Evolutionary conservation across 2,888 invertebrate genomes (phyloP).

Genomic region (Acleris laterana): DNA sequence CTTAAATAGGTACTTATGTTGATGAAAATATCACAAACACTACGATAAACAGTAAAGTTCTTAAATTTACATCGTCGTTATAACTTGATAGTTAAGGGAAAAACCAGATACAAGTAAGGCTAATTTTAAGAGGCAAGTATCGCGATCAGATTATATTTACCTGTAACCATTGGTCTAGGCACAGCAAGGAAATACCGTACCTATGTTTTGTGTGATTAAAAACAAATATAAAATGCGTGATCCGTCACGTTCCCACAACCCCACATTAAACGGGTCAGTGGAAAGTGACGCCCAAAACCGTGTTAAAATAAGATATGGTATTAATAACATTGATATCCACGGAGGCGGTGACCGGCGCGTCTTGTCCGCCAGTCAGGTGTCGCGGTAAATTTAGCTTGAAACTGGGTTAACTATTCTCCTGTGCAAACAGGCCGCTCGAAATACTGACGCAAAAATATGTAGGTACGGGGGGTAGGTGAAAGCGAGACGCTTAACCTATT

Average conservation of each 20-base stretch:
- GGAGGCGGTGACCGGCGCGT: slow-evolving; percentile 46
- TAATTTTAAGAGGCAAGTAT: too few species aligned
- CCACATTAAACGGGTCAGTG: slow-evolving; percentile 14
- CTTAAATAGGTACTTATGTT: too few species aligned
- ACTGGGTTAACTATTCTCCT: slow-evolving; percentile 81
- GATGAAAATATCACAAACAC: not conserved
- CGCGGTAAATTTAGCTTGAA: slow-evolving; percentile 60
- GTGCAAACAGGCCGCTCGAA: slow-evolving; percentile 67
- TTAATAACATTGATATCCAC: slow-evolving; percentile 48
- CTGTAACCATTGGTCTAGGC: too few species aligned
- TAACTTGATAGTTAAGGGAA: too few species aligned
- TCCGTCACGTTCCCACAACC: not conserved
- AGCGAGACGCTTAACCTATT: slow-evolving; percentile 67
- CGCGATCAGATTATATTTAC: too few species aligned
- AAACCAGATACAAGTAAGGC: too few species aligned
- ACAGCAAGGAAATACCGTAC: too few species aligned
- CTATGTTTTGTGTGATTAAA: too few species aligned
- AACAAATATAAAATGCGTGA: too few species aligned
- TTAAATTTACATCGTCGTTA: not conserved
- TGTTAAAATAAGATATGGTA: slow-evolving; percentile 30
- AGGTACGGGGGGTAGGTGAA: slow-evolving; percentile 55
- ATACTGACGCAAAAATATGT: slow-evolving; percentile 67
- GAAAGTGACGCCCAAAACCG: slow-evolving; percentile 15
- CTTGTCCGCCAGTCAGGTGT: slow-evolving; percentile 68
- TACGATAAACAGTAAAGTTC: not conserved